Conservation (phyloP, 1,140 invertebrate species). For the Geopemphigus sp. region DNA sequence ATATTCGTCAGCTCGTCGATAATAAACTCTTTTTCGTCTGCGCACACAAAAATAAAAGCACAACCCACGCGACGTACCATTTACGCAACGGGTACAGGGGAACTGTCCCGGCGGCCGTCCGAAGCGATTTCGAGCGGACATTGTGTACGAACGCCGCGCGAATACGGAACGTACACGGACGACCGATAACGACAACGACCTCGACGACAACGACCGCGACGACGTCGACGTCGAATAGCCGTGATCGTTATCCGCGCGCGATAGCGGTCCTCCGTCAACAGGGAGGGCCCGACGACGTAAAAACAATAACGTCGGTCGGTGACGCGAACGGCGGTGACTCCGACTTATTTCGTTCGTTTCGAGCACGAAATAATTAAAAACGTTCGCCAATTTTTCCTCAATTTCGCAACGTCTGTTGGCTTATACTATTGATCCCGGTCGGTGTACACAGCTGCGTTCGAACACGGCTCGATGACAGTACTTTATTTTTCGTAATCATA, state of each 20-base stretch:
- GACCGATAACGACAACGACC: too few relatives aligned
- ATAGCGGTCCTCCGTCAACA: too few relatives aligned
- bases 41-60: neutral
- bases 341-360: neutral
- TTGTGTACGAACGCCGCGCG: too few relatives aligned
- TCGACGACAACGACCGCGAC: too few relatives aligned
- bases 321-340: neutral
- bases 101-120: too few relatives aligned
- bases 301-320: too few relatives aligned
- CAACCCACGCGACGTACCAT: neutral
- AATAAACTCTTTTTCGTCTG: slow-evolving; percentile 40
- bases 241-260: too few relatives aligned
- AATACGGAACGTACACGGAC: too few relatives aligned
- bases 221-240: too few relatives aligned
- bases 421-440: slow-evolving; percentile 1
- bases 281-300: too few relatives aligned
- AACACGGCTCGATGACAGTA: neutral
- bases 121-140: too few relatives aligned
- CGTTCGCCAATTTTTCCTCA: slow-evolving; percentile 3
- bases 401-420: slow-evolving; percentile 1
- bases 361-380: neutral
- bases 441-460: slow-evolving; percentile 29
- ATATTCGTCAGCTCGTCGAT: slow-evolving; percentile 21
- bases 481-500: neutral
- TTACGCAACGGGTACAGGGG: too few relatives aligned